Conservation (phyloP, 92 coral and sea anemone genomes). For the Pocillopora meandrina region DNA sequence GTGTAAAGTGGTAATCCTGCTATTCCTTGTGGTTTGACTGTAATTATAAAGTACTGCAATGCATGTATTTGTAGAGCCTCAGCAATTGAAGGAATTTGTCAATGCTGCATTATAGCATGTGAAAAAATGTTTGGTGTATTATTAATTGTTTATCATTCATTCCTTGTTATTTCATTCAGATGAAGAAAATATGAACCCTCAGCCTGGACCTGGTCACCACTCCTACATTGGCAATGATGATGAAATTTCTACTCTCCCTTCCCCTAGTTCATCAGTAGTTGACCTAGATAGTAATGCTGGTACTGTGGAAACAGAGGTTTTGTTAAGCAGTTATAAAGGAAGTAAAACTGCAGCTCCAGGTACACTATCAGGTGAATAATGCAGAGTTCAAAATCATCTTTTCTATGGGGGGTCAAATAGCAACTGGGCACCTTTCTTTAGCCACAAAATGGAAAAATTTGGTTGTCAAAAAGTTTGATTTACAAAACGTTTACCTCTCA, state of each 20-base stretch:
- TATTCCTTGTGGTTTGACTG: no score
- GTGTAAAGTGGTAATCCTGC: no score
- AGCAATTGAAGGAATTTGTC: no score
- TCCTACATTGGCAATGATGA: conserved; percentile 41
- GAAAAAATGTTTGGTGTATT: not conserved
- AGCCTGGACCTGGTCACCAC: conserved; percentile 26
- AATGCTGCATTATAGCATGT: not conserved
- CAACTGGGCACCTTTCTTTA: no score
- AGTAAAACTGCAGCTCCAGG: conserved; percentile 57
- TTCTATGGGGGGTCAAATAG: no score
- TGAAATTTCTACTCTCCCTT: conserved; percentile 89
- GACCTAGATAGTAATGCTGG: conserved; percentile 94
- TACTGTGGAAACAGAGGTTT: conserved; percentile 86
- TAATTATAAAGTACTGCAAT: no score
- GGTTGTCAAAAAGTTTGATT: no score
- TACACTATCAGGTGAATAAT: conserved; percentile 2
- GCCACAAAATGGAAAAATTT: no score
- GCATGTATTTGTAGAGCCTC: no score
- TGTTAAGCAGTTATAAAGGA: conserved; percentile 82
- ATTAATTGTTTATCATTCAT: not conserved
- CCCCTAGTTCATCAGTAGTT: conserved; percentile 89
- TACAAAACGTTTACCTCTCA: no score
- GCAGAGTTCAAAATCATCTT: not conserved
- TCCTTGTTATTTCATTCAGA: conserved; percentile 4
- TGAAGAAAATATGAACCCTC: conserved; percentile 41